phyloP scores from a whole-genome alignment of 2,888 invertebrate genomes.

The Synergus itoensis region DNA sequence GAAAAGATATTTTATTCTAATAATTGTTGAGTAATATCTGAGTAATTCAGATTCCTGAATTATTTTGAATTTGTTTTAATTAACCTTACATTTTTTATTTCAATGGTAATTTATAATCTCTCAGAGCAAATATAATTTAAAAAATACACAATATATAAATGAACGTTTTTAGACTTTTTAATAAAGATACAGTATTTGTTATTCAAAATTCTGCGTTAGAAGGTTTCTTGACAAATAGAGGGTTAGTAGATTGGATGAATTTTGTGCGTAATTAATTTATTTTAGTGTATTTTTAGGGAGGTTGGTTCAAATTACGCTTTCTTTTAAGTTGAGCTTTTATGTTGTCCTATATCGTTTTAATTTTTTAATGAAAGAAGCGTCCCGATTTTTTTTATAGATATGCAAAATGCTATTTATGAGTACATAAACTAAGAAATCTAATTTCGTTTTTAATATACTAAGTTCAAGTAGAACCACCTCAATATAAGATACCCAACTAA shows the following conservation, averaged over 20 bases:
- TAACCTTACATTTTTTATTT: neutral
- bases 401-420: neutral
- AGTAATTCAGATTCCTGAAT: too few relatives aligned
- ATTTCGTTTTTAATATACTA: neutral
- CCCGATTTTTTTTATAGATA: neutral
- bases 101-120: neutral
- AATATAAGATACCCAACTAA: neutral
- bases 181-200: too few relatives aligned
- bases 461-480: neutral
- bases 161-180: neutral
- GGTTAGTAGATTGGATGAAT: neutral
- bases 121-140: neutral
- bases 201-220: neutral
- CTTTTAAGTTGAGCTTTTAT: neutral
- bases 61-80: neutral
- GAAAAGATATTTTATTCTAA: too few relatives aligned
- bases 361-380: neutral
- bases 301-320: neutral
- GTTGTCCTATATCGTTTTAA: neutral
- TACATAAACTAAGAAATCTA: neutral
- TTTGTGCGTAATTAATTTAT: neutral
- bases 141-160: neutral
- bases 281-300: neutral
- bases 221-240: slow-evolving; percentile 3
- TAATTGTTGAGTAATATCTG: too few relatives aligned